A percentile compares a stretch with the other conserved stretches of the same genome.
phyloP scores from a whole-genome alignment of 2,888 invertebrate species.

The Entomobrya proxima region DNA sequence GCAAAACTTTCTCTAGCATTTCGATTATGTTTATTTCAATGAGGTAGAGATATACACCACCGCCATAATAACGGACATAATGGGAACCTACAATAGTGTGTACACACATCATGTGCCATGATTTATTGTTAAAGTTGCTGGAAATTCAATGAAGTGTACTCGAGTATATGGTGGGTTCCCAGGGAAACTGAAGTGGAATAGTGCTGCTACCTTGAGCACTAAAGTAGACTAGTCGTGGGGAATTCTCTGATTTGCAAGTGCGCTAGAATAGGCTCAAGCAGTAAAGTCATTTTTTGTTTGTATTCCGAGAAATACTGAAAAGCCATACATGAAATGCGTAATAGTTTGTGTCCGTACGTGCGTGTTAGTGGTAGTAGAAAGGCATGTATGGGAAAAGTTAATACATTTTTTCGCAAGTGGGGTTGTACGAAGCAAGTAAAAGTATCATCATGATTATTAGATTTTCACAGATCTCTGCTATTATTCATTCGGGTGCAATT shows the following conservation, averaged over 20 bases:
- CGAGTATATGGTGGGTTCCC: background rate
- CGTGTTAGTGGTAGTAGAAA: too few relatives aligned
- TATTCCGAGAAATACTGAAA: too few relatives aligned
- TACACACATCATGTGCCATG: background rate
- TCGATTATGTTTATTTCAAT: background rate
- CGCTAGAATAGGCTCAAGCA: too few relatives aligned
- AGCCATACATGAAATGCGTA: too few relatives aligned
- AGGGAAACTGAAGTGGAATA: background rate
- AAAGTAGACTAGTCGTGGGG: too few relatives aligned
- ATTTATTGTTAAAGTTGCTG: slow-evolving; percentile 58
- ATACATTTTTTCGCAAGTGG: too few relatives aligned
- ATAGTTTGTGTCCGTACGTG: too few relatives aligned
- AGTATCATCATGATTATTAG: slow-evolving; percentile 1
- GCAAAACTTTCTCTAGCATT: background rate
- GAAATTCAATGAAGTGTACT: slow-evolving; percentile 38
- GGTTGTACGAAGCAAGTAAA: too few relatives aligned
- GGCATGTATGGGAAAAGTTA: too few relatives aligned
- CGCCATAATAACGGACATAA: too few relatives aligned
- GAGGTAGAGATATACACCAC: too few relatives aligned
- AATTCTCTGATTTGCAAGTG: background rate
- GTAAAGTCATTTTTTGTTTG: background rate
- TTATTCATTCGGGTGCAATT: slow-evolving; percentile 10
- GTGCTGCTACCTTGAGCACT: background rate
- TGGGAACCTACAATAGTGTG: too few relatives aligned
- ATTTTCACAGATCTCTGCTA: background rate